A percentile compares a stretch with the other conserved stretches of the same genome.
These are phyloP conservation scores for Pogoniulus pusillus DNA, from an alignment of 2,797 vertebrate species.

Conservation along the genomic window DNA sequence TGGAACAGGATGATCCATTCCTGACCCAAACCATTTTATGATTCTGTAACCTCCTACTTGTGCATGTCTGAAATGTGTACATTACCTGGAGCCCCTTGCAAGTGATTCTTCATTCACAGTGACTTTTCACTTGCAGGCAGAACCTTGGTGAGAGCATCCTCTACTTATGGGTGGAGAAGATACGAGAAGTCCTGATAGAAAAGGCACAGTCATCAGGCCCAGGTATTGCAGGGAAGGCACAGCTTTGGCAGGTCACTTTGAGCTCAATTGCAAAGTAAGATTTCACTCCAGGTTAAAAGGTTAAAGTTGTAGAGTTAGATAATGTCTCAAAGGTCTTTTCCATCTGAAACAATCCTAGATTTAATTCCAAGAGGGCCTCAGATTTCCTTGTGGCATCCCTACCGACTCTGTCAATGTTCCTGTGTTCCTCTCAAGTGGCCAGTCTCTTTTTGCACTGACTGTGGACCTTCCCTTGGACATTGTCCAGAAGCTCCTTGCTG, in stretches of 20 bases:
- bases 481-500: too few relatives aligned
- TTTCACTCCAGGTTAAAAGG: neutral
- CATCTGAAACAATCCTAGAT: too few relatives aligned
- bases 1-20: too few relatives aligned
- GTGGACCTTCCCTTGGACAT: too few relatives aligned
- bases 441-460: too few relatives aligned
- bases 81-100: neutral
- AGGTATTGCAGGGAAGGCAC: slow-evolving; percentile 78
- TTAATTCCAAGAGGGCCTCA: too few relatives aligned
- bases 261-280: neutral
- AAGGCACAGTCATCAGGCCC: slow-evolving; percentile 82
- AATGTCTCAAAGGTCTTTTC: too few relatives aligned
- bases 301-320: neutral
- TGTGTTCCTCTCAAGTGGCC: too few relatives aligned
- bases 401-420: too few relatives aligned
- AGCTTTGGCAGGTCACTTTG: neutral
- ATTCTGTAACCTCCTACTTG: neutral
- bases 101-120: neutral
- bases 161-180: slow-evolving; percentile 94
- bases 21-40: too few relatives aligned
- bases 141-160: slow-evolving; percentile 92
- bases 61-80: neutral
- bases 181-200: slow-evolving; percentile 88
- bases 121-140: slow-evolving; percentile 82
- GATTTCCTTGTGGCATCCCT: too few relatives aligned